Evolutionary conservation across 2,113 vertebrate species (phyloP).

Genomic region (Rhadina sibilatrix): DNA sequence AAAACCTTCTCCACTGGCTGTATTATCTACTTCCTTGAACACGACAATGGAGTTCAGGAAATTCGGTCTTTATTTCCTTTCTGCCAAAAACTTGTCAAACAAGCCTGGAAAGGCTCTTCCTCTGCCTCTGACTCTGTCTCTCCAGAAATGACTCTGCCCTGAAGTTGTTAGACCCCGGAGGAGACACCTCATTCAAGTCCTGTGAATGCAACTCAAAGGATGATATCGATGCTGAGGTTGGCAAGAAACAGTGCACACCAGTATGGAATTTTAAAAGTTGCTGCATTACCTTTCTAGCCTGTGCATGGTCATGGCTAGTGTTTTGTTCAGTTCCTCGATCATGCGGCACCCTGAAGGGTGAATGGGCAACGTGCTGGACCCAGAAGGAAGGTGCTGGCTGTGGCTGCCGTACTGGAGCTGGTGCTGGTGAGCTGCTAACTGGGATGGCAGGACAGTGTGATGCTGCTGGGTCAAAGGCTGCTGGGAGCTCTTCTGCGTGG

Average conservation of each 20-base stretch:
- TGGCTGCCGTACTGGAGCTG: conserved; percentile 91
- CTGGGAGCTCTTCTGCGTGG: conserved; percentile 83
- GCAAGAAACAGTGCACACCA: neutral
- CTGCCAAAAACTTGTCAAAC: neutral
- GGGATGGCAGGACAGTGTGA: conserved; percentile 86
- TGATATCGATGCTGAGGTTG: neutral
- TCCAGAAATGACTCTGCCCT: neutral
- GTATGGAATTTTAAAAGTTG: neutral
- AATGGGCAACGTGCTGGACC: conserved; percentile 81
- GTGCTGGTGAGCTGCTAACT: conserved; percentile 84
- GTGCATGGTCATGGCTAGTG: conserved; percentile 94
- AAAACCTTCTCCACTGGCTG: neutral
- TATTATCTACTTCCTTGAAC: neutral
- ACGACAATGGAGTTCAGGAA: neutral
- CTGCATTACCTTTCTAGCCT: conserved; percentile 90
- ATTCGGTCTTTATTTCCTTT: neutral
- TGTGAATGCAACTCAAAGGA: neutral
- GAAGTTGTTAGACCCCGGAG: neutral
- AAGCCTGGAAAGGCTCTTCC: neutral
- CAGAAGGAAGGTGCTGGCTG: conserved; percentile 74
- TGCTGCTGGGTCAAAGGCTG: conserved; percentile 79
- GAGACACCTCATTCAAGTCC: neutral
- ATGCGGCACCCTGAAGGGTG: conserved; percentile 90
- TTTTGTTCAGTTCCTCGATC: conserved; percentile 97
- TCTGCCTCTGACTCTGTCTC: neutral